Conservation (phyloP, 2,797 vertebrate genomes). For the Cirrhinus molitorella region DNA sequence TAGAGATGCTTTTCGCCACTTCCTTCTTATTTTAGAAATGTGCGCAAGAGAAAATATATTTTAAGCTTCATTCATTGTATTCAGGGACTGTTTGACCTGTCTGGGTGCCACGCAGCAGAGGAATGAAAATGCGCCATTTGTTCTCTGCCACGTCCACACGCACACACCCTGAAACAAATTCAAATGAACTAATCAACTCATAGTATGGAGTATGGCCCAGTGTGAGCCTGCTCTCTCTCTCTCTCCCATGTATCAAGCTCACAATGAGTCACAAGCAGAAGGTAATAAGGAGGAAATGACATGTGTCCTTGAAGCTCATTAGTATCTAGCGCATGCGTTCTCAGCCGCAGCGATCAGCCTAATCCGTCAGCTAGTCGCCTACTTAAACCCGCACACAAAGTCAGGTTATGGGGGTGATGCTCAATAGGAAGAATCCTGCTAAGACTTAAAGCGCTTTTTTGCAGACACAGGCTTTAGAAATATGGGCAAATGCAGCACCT, state of each 20-base stretch:
- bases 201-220: background rate
- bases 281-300: slow-evolving; percentile 67
- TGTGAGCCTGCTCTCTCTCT: background rate
- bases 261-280: slow-evolving; percentile 50
- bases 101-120: slow-evolving; percentile 1
- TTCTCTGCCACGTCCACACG: slow-evolving; percentile 9
- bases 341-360: slow-evolving; percentile 77
- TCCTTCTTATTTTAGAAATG: slow-evolving; percentile 42
- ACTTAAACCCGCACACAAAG: slow-evolving; percentile 77
- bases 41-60: slow-evolving; percentile 40
- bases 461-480: slow-evolving; percentile 30
- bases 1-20: background rate
- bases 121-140: slow-evolving; percentile 30
- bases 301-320: slow-evolving; percentile 81
- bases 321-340: slow-evolving; percentile 73
- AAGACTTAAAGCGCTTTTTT: slow-evolving; percentile 45
- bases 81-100: slow-evolving; percentile 22
- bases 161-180: slow-evolving; percentile 18
- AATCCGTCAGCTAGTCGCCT: slow-evolving; percentile 76
- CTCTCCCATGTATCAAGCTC: slow-evolving; percentile 40
- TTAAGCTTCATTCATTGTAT: slow-evolving; percentile 42
- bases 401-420: slow-evolving; percentile 68
- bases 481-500: background rate
- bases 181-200: slow-evolving; percentile 46
- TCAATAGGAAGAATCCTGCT: slow-evolving; percentile 60